phyloP scores from a whole-genome alignment of 2,888 invertebrate genomes.

The Eumerus sabulonum region DNA sequence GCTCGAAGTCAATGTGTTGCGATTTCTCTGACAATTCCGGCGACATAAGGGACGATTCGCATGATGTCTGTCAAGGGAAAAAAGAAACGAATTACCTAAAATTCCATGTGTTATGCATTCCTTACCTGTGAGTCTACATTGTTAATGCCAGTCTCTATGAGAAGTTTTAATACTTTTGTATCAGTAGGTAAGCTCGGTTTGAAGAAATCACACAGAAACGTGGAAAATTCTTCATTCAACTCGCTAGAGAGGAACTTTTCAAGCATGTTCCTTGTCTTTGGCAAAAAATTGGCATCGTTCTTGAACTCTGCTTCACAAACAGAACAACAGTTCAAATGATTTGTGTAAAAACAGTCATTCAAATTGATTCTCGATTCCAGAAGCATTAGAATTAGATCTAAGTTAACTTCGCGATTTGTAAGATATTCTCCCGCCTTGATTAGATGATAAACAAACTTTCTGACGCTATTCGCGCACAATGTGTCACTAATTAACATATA shows the following conservation, averaged over 20 bases:
- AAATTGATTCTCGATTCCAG: slow-evolving; percentile 78
- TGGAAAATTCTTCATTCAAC: slow-evolving; percentile 76
- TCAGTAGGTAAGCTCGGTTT: slow-evolving; percentile 84
- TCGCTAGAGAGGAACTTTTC: slow-evolving; percentile 78
- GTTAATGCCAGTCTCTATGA: slow-evolving; percentile 87
- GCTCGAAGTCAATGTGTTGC: slow-evolving; percentile 78
- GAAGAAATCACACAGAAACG: slow-evolving; percentile 80
- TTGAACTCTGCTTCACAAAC: slow-evolving; percentile 78
- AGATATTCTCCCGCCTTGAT: slow-evolving; percentile 84
- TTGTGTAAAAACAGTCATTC: slow-evolving; percentile 79
- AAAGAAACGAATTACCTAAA: background rate
- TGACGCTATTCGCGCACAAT: slow-evolving; percentile 86
- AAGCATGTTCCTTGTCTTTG: slow-evolving; percentile 77
- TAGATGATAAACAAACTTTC: slow-evolving; percentile 86
- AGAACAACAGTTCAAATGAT: slow-evolving; percentile 80
- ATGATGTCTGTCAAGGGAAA: slow-evolving; percentile 75
- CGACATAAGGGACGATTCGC: slow-evolving; percentile 78
- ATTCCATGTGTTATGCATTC: too few species aligned
- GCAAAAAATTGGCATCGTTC: slow-evolving; percentile 76
- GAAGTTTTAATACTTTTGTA: slow-evolving; percentile 84
- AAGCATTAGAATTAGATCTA: slow-evolving; percentile 78
- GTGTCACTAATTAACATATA: slow-evolving; percentile 86
- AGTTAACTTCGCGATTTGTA: slow-evolving; percentile 75
- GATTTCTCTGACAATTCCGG: slow-evolving; percentile 78
- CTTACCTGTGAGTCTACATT: slow-evolving; percentile 77